Evolutionary conservation across 2,113 vertebrate genomes (phyloP), one percentile per base, ranked within the genome.

Genomic region (Leptocoma aspasia): DNA sequence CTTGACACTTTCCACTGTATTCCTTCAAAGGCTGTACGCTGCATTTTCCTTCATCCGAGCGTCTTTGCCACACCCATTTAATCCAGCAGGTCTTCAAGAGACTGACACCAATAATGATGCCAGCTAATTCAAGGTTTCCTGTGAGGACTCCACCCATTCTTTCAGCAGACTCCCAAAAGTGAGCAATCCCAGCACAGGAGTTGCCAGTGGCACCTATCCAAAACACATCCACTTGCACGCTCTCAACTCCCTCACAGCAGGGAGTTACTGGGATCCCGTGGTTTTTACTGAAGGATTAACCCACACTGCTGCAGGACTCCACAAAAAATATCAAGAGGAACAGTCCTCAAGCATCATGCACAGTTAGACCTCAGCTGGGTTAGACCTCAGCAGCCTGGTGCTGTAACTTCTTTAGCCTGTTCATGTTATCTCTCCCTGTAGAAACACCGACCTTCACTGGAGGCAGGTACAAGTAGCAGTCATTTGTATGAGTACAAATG

Each of bases 181-280:
- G 7, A 90, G 23, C 33, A 39, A 28, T 14, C 6, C n/a, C 63
- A 47, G 15, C 1, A 10, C 3, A 37, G 13, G 15, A 35, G 30
- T 3, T 47, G 7, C 13, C 14, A 54, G 14, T 20, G 27, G 12
- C 31, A 27, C 56, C 37, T 42, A 2, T 9, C 47, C 59, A 28
- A 54, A 59, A 24, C 1, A 26, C 35, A 50, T 4, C 16, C 19
- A 3, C 12, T 54, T 8, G 13, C 8, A 5, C 9, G 31, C 44
- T 70, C 15, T 8, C 21, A 8, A 1, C 10, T n/a, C n/a, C n/a
- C 27, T 56, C 54, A 13, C n/a, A 2, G 2, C 37, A 33, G 7
- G 2, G 10, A 65, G 10, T 18, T 16, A 13, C 18, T 20, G 17
- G 20, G 8, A 37, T 31, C 23, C 56, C 1, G 1, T 17, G 26